Evolutionary conservation across 1,140 invertebrate genomes (phyloP), one percentile per base, ranked within the genome.

Genomic region (Atta colombica): DNA sequence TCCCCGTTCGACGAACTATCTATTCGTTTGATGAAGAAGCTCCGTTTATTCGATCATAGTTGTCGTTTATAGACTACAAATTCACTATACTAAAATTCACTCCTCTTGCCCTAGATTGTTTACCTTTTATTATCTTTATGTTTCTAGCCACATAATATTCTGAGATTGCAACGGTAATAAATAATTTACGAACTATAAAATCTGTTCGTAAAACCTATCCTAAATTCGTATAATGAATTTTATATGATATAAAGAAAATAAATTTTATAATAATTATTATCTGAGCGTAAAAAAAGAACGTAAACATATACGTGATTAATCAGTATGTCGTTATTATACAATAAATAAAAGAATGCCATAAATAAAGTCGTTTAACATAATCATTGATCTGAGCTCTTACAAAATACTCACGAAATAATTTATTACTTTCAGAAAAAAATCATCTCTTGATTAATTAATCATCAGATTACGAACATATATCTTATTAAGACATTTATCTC

Each of bases 401-500:
- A 25, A 51, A 14, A 39, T 7, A 39, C 7, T 69, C 39, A 14
- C 12, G 14, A 84, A 35, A 63, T 75, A 51, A 85, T 51, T 82
- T 58, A 58, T 84, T 75, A 75, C 51, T 25, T 60, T 49, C 18
- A 21, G 55, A 58, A 60, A 68, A 77, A 45, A 63, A 86, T 63
- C 58, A 16, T 61, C 16, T 12, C 10, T 49, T 58, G 39, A 55
- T 74, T 85, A 82, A 87, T 87, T 81, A 87, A 87, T 85, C 61
- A 75, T 85, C 21, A 71, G 55, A 51, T 68, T 51, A 8, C 69
- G 61, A 28, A 21, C 53, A 66, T 74, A 39, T 25, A 68, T 66
- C 35, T 75, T 75, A 84, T 85, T 84, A 87, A 85, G 69, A 85
- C 69, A 61, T 85, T 87, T 87, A 87, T 87, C 80, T 60, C 49